Percentiles rank a stretch among this genome's conserved stretches.
These are phyloP conservation scores for Montipora foliosa DNA, from an alignment of 64 coral and sea anemone genomes.

Conservation along the genomic window DNA sequence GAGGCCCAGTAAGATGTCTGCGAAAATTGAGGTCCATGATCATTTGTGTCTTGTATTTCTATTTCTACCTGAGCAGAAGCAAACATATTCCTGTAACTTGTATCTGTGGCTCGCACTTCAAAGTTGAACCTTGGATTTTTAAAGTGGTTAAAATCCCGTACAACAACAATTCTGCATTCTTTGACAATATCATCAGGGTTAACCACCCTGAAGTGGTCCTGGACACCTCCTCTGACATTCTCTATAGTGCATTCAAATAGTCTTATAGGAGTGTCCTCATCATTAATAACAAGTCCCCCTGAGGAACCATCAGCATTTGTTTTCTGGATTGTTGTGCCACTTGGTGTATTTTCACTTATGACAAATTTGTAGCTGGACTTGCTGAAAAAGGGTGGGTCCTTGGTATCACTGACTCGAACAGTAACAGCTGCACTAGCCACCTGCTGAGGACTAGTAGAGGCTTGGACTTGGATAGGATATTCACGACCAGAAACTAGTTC, in stretches of 20 bases:
- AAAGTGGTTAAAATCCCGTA: slow-evolving; percentile 34
- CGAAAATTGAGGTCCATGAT: slow-evolving; percentile 72
- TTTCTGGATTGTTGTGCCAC: slow-evolving; percentile 13
- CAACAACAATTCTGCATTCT: slow-evolving; percentile 27
- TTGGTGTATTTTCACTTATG: not conserved
- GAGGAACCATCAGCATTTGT: not conserved
- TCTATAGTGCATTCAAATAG: slow-evolving; percentile 66
- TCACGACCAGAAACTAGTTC: slow-evolving; percentile 19
- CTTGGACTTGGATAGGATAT: slow-evolving; percentile 53
- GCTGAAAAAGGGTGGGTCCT: slow-evolving; percentile 44
- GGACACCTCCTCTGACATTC: slow-evolving; percentile 19
- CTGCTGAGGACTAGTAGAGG: slow-evolving; percentile 41
- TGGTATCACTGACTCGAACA: slow-evolving; percentile 30
- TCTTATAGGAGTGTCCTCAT: slow-evolving; percentile 19
- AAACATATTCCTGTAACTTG: slow-evolving; percentile 74
- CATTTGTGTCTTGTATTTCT: slow-evolving; percentile 65
- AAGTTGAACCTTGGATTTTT: slow-evolving; percentile 43
- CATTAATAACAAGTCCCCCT: slow-evolving; percentile 25
- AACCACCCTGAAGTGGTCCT: slow-evolving; percentile 32
- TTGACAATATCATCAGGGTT: not conserved
- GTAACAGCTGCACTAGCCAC: slow-evolving; percentile 19
- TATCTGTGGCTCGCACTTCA: slow-evolving; percentile 87
- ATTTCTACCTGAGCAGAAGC: slow-evolving; percentile 70
- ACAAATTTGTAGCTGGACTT: not conserved
- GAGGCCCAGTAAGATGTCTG: slow-evolving; percentile 65